Conservation (phyloP, 2,113 vertebrate species). For the Microcebus jonahi region DNA sequence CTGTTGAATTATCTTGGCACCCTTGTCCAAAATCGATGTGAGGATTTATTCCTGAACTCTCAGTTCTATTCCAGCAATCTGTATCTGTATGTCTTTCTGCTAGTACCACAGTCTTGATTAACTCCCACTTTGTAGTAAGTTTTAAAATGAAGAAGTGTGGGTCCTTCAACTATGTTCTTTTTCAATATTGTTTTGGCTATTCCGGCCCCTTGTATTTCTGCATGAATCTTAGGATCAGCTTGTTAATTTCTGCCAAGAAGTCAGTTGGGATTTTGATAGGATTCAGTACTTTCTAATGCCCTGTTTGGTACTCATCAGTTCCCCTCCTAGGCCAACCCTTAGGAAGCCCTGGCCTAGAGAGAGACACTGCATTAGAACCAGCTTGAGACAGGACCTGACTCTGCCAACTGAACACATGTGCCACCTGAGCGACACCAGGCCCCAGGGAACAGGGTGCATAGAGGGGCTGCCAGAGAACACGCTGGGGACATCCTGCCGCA, state of each 20-base stretch:
- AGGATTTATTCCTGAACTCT: background rate
- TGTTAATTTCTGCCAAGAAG: background rate
- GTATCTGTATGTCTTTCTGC: background rate
- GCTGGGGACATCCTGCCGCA: background rate
- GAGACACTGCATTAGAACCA: background rate
- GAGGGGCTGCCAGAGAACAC: background rate
- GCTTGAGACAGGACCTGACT: background rate
- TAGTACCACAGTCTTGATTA: background rate
- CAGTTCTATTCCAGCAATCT: background rate
- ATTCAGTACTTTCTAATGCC: background rate
- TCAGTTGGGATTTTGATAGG: background rate
- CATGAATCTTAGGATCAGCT: background rate
- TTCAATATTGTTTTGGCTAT: background rate
- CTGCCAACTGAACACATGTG: background rate
- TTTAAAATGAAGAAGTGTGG: background rate
- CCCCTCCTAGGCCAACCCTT: background rate
- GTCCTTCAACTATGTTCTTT: background rate
- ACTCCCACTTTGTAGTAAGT: background rate
- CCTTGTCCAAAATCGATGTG: background rate
- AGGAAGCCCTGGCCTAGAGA: background rate
- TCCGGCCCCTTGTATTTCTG: background rate
- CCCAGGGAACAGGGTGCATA: fast-evolving
- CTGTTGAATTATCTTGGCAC: background rate
- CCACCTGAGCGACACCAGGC: background rate
- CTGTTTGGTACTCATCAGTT: background rate